phyloP scores from a whole-genome alignment of 2,797 vertebrate species.

The Rhadinocentrus ornatus region DNA sequence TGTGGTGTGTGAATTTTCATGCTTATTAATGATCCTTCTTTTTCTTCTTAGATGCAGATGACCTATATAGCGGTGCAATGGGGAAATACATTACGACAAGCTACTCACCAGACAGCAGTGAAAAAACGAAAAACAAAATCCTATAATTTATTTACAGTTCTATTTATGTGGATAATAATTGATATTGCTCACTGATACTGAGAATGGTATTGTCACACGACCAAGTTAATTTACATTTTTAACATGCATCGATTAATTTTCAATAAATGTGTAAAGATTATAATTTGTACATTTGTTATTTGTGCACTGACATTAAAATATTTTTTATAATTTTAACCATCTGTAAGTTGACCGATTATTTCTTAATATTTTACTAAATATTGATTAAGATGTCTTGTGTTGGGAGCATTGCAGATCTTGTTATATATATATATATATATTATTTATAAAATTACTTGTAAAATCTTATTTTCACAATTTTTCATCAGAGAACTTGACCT shows the following conservation, averaged over 20 bases:
- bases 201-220: constrained; percentile 64
- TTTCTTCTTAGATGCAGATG: constrained; percentile 74
- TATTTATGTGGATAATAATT: constrained; percentile 81
- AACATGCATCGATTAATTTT: constrained; percentile 60
- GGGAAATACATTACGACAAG: constrained; percentile 56
- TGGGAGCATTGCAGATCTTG: too few species aligned
- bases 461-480: too few species aligned
- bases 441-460: neutral
- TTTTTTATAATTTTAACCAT: constrained; percentile 69
- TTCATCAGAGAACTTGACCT: too few species aligned
- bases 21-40: constrained; percentile 14
- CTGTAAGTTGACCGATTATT: constrained; percentile 8
- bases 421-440: too few species aligned
- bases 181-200: too few species aligned
- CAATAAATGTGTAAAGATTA: constrained; percentile 55
- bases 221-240: constrained; percentile 68
- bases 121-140: constrained; percentile 46
- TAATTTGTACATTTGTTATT: constrained; percentile 65
- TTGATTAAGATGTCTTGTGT: too few species aligned
- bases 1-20: neutral
- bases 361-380: neutral
- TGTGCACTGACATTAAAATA: constrained; percentile 77
- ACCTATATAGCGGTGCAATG: constrained; percentile 56
- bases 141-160: constrained; percentile 84
- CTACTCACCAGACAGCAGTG: constrained; percentile 62